Evolutionary conservation across 1,140 invertebrate species (phyloP), one percentile per base, ranked within the genome.

Genomic region (Agrypnia vestita): DNA sequence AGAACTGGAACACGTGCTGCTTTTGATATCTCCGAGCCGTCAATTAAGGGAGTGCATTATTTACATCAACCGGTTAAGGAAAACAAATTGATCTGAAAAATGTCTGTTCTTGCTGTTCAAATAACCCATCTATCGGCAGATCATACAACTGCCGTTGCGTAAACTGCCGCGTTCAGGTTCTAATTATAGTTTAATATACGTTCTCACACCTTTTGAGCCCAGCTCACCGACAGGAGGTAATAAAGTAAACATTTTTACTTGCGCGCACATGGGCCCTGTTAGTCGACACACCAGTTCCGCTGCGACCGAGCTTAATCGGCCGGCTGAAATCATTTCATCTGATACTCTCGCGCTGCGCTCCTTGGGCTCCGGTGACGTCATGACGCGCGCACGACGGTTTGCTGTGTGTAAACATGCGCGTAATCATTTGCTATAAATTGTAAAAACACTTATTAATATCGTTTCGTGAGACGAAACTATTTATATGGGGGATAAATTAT

Each of bases 191-290:
- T 80, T 82, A 74, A 82, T 82, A 82, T 78, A 56, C 72, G 71
- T 80, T 82, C 81, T 82, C 78, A 78, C 81, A 82, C 81, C 81
- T 82, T 82, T 69, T 64, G 78, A 82, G 81, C 61, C 76, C 67
- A 64, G 17, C 55, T 77, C 72, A 82, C 81, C 81, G 81, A 82
- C 78, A 80, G 81, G 81, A 82, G 81, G 81, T 80, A 80, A 80
- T 82, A 80, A 82, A 80, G 78, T 82, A 82, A 82, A 82, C 78
- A 82, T 82, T 80, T 82, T 82, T 82, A 80, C 81, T 67, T 25
- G 43, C 19, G 11, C 51, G 78, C 81, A 82, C 78, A 75, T 82
- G 81, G 78, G 78, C 74, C 43, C 67, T 55, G 78, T 80, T 78
- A 74, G 61, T 13, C 46, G 62, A 11, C 25, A 44, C 56, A 43